Base-by-base conservation (phyloP, 2,888 invertebrate genomes). In the Phortica magna region DNA sequence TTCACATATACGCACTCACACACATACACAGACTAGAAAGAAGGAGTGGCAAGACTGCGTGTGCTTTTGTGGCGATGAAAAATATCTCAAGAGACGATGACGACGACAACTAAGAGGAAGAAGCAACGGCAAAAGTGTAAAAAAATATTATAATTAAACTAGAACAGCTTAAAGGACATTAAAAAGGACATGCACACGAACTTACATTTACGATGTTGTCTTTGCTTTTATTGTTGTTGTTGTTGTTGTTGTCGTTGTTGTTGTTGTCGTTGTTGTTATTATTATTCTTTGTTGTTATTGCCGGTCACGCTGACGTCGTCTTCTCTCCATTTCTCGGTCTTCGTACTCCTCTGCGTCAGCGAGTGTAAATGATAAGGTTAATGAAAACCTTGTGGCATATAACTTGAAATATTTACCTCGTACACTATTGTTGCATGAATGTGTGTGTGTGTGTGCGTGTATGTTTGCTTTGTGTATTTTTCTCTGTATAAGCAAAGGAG, bases 321-420 rank as follows among this genome's bases (percentile, higher is more conserved):
- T 89, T 88, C 79, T 75, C 80, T 80, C 75, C 10, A 48, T 70
- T 78, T 82, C 80, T 80, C 76, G 79, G 79, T 79, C 82, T 83
- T 59, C 79, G 77, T n/a, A n/a, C n/a, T n/a, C n/a, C n/a, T 80
- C 68, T 72, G 78, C 75, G 71, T 73, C 67, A 81, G 81, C 85
- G 82, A 82, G 76, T 82, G 80, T 81, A 80, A 81, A 83, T 88
- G 90, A 89, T 90, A 90, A 89, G 85, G 89, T 89, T 90, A 90
- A 90, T 90, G 89, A 89, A 90, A 89, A 90, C 89, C 91, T 90
- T 90, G 84, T 82, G 85, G 83, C 78, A 78, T 76, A 82, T 78
- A 71, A 83, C 81, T 84, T 83, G 84, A 86, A 89, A 84, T 90
- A 89, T n/a, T n/a, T n/a, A 89, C 89, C 87, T 83, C 88, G 79